Conservation (phyloP, 2,888 invertebrate species). For the Polymixis flavicincta region DNA sequence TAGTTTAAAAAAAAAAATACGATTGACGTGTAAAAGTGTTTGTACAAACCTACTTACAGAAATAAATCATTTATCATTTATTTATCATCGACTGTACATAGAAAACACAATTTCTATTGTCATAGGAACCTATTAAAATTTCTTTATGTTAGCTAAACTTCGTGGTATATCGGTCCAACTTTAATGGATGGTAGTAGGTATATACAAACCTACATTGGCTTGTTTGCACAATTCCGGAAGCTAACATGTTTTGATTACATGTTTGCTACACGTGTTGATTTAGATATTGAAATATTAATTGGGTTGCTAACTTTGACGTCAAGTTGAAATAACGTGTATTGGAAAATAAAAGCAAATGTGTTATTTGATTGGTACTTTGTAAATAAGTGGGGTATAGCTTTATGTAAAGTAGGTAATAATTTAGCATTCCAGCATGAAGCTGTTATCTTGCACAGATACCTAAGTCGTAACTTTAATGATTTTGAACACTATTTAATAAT, state of each 20-base stretch:
- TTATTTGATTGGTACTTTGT: neutral
- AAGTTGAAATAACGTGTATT: conserved; percentile 11
- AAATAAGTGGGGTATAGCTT: neutral
- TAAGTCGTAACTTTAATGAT: neutral
- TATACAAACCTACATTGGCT: neutral
- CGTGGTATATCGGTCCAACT: conserved; percentile 2
- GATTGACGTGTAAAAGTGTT: too few relatives aligned
- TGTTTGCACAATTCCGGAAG: conserved; percentile 21
- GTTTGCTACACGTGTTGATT: conserved; percentile 28
- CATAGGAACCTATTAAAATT: neutral
- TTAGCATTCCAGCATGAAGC: neutral
- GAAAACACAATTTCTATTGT: neutral
- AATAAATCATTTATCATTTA: too few relatives aligned
- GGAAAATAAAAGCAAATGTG: neutral
- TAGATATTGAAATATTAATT: conserved; percentile 27
- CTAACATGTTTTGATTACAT: conserved; percentile 33
- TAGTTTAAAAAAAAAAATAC: too few relatives aligned
- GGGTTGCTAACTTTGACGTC: conserved; percentile 14
- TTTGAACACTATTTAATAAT: neutral
- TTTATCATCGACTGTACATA: neutral
- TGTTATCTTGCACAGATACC: neutral
- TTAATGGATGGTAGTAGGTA: neutral
- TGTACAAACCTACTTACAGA: too few relatives aligned
- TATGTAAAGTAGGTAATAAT: neutral
- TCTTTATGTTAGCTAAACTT: conserved; percentile 5